Evolutionary conservation across 2,888 invertebrate genomes (phyloP).

Genomic region (Cerastis rubricosa): DNA sequence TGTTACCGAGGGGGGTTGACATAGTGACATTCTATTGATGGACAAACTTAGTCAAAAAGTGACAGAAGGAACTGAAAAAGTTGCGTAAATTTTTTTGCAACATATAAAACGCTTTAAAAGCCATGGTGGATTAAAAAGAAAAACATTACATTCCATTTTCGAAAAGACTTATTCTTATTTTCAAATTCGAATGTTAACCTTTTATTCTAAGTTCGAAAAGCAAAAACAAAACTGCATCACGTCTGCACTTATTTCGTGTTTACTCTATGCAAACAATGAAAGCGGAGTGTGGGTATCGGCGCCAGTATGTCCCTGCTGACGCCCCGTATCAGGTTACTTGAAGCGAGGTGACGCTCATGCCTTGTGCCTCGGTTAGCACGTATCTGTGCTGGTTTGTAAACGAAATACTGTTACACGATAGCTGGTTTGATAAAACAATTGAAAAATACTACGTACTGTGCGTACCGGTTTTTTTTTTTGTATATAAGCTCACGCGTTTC

Average conservation of each 20-base stretch:
- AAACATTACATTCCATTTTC: not conserved
- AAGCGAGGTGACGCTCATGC: conserved; percentile 52
- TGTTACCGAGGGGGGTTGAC: no score
- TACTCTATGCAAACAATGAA: conserved; percentile 62
- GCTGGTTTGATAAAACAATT: conserved; percentile 35
- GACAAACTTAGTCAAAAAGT: not conserved
- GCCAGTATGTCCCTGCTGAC: conserved; percentile 63
- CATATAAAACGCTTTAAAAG: not conserved
- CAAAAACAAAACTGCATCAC: conserved; percentile 37
- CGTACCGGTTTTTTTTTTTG: not conserved
- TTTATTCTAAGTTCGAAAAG: not conserved
- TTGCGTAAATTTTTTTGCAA: not conserved
- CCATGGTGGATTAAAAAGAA: no score
- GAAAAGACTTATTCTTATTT: not conserved
- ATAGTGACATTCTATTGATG: not conserved
- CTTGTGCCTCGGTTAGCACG: conserved; percentile 27
- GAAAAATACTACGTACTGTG: conserved; percentile 1
- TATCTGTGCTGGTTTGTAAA: conserved; percentile 57
- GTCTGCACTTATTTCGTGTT: conserved; percentile 44
- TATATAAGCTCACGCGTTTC: not conserved
- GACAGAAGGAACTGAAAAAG: not conserved
- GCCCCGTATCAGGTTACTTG: conserved; percentile 54
- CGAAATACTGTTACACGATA: conserved; percentile 51
- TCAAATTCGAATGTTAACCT: not conserved
- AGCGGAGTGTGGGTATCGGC: conserved; percentile 62